Percentiles rank a stretch among this genome's conserved stretches.
Evolutionary conservation across 2,113 vertebrate species (phyloP).

Genomic region (Coptodon bakossiorum): DNA sequence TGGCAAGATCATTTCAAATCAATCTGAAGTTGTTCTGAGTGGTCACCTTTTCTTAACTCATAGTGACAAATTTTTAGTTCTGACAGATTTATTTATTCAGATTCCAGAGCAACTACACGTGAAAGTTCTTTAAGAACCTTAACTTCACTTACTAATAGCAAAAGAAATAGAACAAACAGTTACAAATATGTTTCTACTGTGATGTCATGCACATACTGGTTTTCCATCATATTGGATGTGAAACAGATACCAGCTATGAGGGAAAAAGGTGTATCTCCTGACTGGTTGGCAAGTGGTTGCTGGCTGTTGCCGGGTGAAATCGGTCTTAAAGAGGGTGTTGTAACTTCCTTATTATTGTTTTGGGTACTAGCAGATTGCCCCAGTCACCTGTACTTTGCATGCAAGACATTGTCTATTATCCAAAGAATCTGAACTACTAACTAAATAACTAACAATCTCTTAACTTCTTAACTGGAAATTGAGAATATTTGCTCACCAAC

Average conservation of each 20-base stretch:
- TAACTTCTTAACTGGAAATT: background rate
- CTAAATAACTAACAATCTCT: background rate
- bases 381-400: background rate
- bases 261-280: background rate
- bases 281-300: background rate
- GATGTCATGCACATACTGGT: background rate
- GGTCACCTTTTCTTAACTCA: background rate
- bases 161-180: background rate
- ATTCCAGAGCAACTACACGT: background rate
- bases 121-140: background rate
- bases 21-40: background rate
- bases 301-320: background rate
- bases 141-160: background rate
- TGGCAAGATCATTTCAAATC: background rate
- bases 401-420: background rate
- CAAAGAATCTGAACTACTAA: background rate
- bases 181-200: accelerated
- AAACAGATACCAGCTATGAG: background rate
- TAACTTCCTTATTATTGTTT: background rate
- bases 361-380: background rate
- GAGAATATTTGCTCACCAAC: background rate
- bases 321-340: background rate
- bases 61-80: background rate
- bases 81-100: background rate
- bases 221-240: background rate